Base-by-base conservation (phyloP, 2,797 vertebrate species). In the Sebastes trivittatus region DNA sequence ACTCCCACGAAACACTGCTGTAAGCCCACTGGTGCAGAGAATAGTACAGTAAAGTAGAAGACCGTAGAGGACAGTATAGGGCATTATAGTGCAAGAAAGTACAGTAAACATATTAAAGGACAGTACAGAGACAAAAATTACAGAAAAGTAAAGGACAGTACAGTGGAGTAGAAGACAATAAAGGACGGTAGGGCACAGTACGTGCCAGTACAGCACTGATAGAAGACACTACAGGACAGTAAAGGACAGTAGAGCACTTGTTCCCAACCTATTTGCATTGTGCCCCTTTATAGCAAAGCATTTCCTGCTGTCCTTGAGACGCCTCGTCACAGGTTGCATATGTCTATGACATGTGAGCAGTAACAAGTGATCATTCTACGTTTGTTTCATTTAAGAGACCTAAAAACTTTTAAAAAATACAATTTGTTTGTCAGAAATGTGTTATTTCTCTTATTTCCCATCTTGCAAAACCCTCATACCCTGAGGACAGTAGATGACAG, bases 321-420 rank as follows among this genome's bases (percentile, higher is more conserved):
- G 38, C 38, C 38, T 42, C 38, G 38, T 42, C 13, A 42, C 38
- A 14, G 13, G 13, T 42, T 14, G 38, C 5, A 42, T 42, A 42
- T 14, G 36, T 38, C 36, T 42, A 3, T 42, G 13, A 42, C 38
- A 42, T 42, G 38, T 0, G 2, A 42, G 38, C 38, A 42, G 38
- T 42, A 42, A 14, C 38, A 42, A 0, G 1, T 42, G 38, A 0
- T 42, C 38, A 0, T 42, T 14, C 38, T 42, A 0, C 0, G 38
- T 42, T 14, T 42, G 38, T 2, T 0, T 42, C 13, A 42, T 42
- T 42, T 2, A 14, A 42, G 38, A 42, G 38, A 42, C 0, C 13
- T 42, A 14, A 14, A 14, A 42, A 42, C 38, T 42, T 42, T 0
- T 14, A 0, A 42, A 38, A 42, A 14, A 42, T 14, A 42, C 5